Conservation (phyloP, 2,888 invertebrate genomes). For the Eupithecia subumbrata region DNA sequence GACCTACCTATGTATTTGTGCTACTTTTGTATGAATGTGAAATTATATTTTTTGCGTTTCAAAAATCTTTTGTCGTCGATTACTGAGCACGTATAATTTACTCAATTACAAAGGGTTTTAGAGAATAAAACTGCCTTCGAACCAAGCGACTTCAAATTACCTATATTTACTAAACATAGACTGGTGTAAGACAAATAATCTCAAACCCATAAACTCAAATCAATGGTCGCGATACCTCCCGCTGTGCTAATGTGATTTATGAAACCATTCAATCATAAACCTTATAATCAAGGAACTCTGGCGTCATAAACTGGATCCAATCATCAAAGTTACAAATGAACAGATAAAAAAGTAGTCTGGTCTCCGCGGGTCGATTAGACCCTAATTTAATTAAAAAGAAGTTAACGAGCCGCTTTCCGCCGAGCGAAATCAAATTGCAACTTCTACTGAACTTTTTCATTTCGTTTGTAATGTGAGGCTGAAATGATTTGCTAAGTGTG, state of each 20-base stretch:
- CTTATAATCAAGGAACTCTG: not conserved
- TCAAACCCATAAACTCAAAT: not conserved
- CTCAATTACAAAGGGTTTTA: not conserved
- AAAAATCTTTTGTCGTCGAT: not conserved
- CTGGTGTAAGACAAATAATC: not conserved
- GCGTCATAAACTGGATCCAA: constrained; percentile 23
- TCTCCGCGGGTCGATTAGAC: constrained; percentile 57
- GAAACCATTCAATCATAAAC: not conserved
- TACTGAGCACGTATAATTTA: not conserved
- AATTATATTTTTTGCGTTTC: not conserved
- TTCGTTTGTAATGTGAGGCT: constrained; percentile 55
- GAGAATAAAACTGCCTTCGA: not conserved
- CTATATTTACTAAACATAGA: not conserved
- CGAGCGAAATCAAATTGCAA: constrained; percentile 69
- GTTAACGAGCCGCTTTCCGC: constrained; percentile 69
- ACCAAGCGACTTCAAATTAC: not conserved
- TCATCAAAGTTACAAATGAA: constrained; percentile 49
- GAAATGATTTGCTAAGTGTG: constrained; percentile 34
- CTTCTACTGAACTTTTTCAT: constrained; percentile 63
- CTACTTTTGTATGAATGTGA: constrained; percentile 13
- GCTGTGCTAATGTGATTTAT: not conserved
- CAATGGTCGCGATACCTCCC: not conserved
- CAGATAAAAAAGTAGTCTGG: constrained; percentile 46
- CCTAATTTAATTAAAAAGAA: constrained; percentile 78
- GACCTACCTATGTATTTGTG: constrained; percentile 28